Evolutionary conservation across 2,113 vertebrate genomes (phyloP), one percentile per base, ranked within the genome.

Genomic region (Paraplagusia blochii): DNA sequence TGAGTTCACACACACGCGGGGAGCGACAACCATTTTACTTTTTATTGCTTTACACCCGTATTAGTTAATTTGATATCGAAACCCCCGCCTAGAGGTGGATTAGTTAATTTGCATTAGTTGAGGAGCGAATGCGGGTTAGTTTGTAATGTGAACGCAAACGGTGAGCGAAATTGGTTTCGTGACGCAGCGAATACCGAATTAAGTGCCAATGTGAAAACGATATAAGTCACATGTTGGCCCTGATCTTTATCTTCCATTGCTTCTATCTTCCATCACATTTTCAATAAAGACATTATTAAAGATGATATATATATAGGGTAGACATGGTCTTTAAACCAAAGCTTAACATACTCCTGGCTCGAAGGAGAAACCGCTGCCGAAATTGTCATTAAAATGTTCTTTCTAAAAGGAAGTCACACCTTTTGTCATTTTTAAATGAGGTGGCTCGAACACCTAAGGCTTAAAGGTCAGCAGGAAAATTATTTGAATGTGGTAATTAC

Each of bases 401-500:
- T 29, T 39, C 50, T 36, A 65, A 53, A 68, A 62, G 66, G 66
- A 51, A 12, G 29, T 51, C 49, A 19, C 47, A 52, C 54, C 57
- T 48, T 51, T 29, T 40, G 16, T 61, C 54, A 17, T 36, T 62
- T 63, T 44, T 56, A 61, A 61, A 58, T 42, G 22, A 65, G 49
- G 51, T 36, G 39, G 58, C 52, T 58, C 40, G 68, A 60, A 63
- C 45, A 73, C 29, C n/a, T n/a, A 76, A 51, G 35, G 63, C 40
- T 68, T 72, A 80, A 84, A 88, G 80, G 84, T 85, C 84, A 80
- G 38, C 45, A 44, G 56, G 44, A 47, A 66, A 69, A 58, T 40
- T n/a, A 66, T 77, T 66, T 72, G 53, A 81, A 80, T 70, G 74
- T 45, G 65, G 36, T 44, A 55, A 16, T 40, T 29, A 29, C 6